Conservation (phyloP, 1,140 invertebrate genomes). For the Amphibalanus amphitrite region DNA sequence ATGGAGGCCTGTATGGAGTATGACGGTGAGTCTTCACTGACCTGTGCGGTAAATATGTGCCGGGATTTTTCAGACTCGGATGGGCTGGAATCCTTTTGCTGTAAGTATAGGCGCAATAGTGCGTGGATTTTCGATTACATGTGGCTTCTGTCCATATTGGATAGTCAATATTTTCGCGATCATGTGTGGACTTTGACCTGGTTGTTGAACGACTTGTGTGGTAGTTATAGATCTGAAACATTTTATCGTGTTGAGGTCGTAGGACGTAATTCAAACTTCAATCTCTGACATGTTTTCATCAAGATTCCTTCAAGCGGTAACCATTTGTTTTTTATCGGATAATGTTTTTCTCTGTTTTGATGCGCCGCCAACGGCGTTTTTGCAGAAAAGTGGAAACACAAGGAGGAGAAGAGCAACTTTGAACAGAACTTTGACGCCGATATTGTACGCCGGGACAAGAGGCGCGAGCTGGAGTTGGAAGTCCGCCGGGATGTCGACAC, state of each 20-base stretch:
- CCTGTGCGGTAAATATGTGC: neutral
- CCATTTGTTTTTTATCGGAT: neutral
- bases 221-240: too few relatives aligned
- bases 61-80: neutral
- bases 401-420: slow-evolving; percentile 51
- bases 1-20: slow-evolving; percentile 31
- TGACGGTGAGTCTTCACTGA: slow-evolving; percentile 15
- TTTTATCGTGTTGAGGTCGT: too few relatives aligned
- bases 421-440: slow-evolving; percentile 55
- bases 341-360: neutral
- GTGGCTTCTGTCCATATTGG: too few relatives aligned
- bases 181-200: too few relatives aligned
- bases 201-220: too few relatives aligned
- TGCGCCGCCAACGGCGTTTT: neutral
- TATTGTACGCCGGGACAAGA: slow-evolving; percentile 65
- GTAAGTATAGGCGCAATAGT: neutral
- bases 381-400: slow-evolving; percentile 59
- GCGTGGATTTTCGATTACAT: too few relatives aligned
- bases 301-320: too few relatives aligned
- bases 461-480: slow-evolving; percentile 61
- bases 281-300: too few relatives aligned
- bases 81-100: neutral
- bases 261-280: too few relatives aligned
- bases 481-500: slow-evolving; percentile 66
- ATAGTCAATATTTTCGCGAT: too few relatives aligned